Evolutionary conservation across 2,888 invertebrate species (phyloP), one percentile per base, ranked within the genome.

Genomic region (Sarcophaga caerulescens): DNA sequence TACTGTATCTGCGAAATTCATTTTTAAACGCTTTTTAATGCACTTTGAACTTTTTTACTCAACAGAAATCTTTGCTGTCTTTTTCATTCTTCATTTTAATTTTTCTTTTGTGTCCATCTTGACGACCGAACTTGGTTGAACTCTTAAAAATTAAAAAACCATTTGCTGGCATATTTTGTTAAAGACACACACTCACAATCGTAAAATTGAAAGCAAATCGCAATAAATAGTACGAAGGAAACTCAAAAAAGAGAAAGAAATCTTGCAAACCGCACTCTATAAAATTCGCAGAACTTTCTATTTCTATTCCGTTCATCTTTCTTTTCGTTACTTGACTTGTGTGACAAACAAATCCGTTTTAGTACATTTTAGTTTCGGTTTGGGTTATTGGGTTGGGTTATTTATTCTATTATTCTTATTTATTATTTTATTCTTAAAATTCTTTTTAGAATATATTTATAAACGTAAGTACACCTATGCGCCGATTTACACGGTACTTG

Each of bases 11-110:
- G 74, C 69, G 14, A 74, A 74, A 78, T 78, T 68, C 45, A 65
- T 78, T 78, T 79, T 69, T 84, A 79, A 84, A 74, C 63, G 69
- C 59, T 84, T 84, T 84, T 79, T 75, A 84, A 84, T 79, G 84
- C 75, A 59, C 69, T 79, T 74, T 73, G 35, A 73, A 77, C 66
- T 83, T 60, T 47, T 19, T 68, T 59, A 19, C 66, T 73, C 73
- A 47, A 14, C 60, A 17, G 52, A 63, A 63, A 63, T 68, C 23
- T 78, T 21, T 62, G 14, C 68, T 62, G 57, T 12, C n/a, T 84
- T 44, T 63, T 44, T 69, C 70, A 21, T 44, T 68, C 44, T 68
- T 45, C 44, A 17, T 65, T 14, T 66, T 44, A 35, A 35, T 21
- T 66, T 66, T 44, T 66, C 44, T 44, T n/a, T 44, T 44, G n/a